phyloP scores from a whole-genome alignment of 1,140 invertebrate genomes.

The Tetraneura akinire region DNA sequence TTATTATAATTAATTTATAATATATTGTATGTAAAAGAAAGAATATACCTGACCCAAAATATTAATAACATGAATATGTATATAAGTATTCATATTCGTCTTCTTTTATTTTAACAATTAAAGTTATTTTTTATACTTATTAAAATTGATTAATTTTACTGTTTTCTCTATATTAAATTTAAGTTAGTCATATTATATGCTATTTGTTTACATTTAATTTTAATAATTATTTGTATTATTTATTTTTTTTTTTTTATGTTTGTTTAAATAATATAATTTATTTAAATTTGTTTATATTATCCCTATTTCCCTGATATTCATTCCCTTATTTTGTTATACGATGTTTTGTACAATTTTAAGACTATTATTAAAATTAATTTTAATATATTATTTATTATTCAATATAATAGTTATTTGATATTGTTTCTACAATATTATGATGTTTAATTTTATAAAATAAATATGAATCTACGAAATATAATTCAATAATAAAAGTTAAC shows the following conservation, averaged over 20 bases:
- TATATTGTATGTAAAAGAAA: no score
- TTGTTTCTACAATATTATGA: neutral
- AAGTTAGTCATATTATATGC: neutral
- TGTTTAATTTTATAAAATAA: neutral
- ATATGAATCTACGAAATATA: no score
- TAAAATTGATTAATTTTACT: slow-evolving; percentile 1
- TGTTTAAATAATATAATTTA: neutral
- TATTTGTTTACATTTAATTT: neutral
- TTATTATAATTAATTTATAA: neutral
- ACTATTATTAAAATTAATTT: neutral
- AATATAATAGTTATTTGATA: no score
- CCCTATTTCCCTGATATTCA: neutral
- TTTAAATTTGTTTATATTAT: neutral
- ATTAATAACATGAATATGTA: no score
- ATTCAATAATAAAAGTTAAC: no score
- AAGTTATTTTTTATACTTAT: slow-evolving; percentile 8
- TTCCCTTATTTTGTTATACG: slow-evolving; percentile 5
- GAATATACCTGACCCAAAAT: neutral
- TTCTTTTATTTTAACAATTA: slow-evolving; percentile 16
- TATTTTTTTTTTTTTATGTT: neutral
- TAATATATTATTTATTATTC: neutral
- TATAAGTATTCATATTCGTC: neutral
- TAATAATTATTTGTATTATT: slow-evolving; percentile 15
- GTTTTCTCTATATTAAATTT: neutral
- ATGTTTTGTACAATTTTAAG: neutral